Conservation (phyloP, 2,797 vertebrate genomes). For the Enteromius unitaeniatus region DNA sequence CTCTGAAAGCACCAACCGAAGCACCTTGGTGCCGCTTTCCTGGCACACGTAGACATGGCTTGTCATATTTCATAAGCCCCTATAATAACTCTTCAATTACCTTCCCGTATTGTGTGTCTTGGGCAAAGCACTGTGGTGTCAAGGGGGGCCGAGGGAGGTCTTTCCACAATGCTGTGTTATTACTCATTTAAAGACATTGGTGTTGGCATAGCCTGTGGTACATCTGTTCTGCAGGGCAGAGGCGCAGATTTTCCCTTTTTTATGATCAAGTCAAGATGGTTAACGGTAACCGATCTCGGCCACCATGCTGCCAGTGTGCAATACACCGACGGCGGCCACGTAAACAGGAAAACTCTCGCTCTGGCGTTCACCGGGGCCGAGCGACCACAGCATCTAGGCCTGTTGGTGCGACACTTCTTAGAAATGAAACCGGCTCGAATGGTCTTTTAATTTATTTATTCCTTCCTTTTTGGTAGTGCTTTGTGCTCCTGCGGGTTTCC, state of each 20-base stretch:
- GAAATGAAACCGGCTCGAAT: conserved; percentile 47
- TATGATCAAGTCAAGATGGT: conserved; percentile 49
- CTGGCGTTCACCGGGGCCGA: background rate
- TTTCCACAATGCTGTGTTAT: conserved; percentile 33
- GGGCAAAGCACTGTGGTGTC: conserved; percentile 26
- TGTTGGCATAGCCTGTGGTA: conserved; percentile 41
- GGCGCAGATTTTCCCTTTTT: conserved; percentile 11
- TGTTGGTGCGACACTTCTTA: conserved; percentile 28
- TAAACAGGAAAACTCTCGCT: conserved; percentile 52
- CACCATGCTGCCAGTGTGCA: conserved; percentile 30
- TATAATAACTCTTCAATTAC: conserved; percentile 54
- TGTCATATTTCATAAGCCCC: conserved; percentile 40
- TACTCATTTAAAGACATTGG: conserved; percentile 52
- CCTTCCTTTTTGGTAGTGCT: conserved; percentile 53
- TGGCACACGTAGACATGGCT: conserved; percentile 27
- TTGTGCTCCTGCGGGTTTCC: conserved; percentile 41
- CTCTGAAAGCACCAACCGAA: conserved; percentile 24
- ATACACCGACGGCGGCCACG: conserved; percentile 28
- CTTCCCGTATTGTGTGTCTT: conserved; percentile 28
- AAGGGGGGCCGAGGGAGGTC: conserved; percentile 24
- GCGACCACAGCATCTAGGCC: conserved; percentile 25
- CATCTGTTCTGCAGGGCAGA: conserved; percentile 51
- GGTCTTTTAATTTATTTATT: conserved; percentile 43
- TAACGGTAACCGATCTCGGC: conserved; percentile 51
- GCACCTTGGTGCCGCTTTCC: conserved; percentile 43